Base-by-base conservation (phyloP, 1,140 invertebrate genomes). In the Aphelenchoides besseyi region DNA sequence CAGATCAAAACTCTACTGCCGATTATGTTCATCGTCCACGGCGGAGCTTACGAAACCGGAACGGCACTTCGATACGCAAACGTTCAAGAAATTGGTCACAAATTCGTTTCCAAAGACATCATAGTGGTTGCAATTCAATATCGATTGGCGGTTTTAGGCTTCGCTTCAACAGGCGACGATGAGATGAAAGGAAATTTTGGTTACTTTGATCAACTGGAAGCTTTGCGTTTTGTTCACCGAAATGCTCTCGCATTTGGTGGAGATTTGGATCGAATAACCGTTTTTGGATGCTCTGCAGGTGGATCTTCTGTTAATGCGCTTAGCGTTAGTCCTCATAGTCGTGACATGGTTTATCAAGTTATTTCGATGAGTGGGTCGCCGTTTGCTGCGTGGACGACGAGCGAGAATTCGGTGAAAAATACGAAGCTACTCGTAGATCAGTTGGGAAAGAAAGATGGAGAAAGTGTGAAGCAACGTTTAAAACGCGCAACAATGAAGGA, bases 91-190 rank as follows among this genome's bases (percentile, higher is more conserved):
- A 35, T 29, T 37, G 63, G 32, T 23, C n/a, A 30, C 28, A 66
- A 71, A 23, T 37, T 69, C 12, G n/a, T 67, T n/a, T n/a, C 26
- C 54, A 69, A 67, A 8, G 68, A 28, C n/a, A 36, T 41, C 33
- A 71, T 70, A n/a, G 30, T 68, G n/a, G 57, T 69, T 18, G 61
- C 55, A 23, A 68, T 69, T 35, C 55, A 69, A n/a, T 69, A 69
- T 33, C 63, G 68, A 16, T 26, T 69, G 53, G 68, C 64, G 30
- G 28, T 69, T n/a, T 48, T 23, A 48, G 61, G 61, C 5, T 63
- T 63, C 28, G 61, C 16, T 9, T 41, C 16, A 9, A 41, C 61
- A 9, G 61, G 61, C 8, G 28, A 63, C 5, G 61, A 63, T 9
- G 61, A 63, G 3, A 16, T 63, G 16, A 48, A 48, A 9, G 61